A percentile compares a stretch with the other conserved stretches of the same genome.
These are phyloP conservation scores for Morinoia aosen DNA, from an alignment of 2,888 invertebrate genomes.

Conservation along the genomic window DNA sequence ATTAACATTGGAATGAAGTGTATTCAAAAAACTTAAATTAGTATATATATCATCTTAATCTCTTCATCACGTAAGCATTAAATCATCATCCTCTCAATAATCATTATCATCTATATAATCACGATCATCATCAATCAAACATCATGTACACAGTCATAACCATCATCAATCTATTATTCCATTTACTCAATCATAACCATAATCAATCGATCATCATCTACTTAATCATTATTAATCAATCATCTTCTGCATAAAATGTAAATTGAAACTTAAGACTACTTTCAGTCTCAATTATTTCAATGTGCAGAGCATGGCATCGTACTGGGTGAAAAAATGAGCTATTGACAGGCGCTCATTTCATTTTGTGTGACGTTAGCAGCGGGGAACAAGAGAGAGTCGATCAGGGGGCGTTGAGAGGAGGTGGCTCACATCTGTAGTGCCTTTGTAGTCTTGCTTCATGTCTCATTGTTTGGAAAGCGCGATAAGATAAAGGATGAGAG, in stretches of 20 bases:
- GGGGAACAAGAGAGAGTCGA: background rate
- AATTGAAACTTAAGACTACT: background rate
- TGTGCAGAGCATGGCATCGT: background rate
- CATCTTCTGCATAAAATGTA: background rate
- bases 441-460: slow-evolving; percentile 29
- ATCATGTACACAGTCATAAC: too few relatives aligned
- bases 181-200: too few relatives aligned
- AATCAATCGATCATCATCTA: too few relatives aligned
- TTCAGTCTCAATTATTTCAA: background rate
- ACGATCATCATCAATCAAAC: too few relatives aligned
- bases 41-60: too few relatives aligned
- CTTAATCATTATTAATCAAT: too few relatives aligned
- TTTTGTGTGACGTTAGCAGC: background rate
- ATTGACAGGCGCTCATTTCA: background rate
- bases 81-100: too few relatives aligned
- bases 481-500: slow-evolving; percentile 20
- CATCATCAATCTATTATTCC: too few relatives aligned
- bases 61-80: too few relatives aligned
- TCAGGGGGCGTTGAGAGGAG: slow-evolving; percentile 23
- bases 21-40: too few relatives aligned
- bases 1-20: too few relatives aligned
- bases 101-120: too few relatives aligned
- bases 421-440: background rate
- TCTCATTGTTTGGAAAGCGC: slow-evolving; percentile 7
- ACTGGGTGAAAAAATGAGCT: background rate